A percentile compares a stretch with the other conserved stretches of the same genome.
phyloP scores from a whole-genome alignment of 2,113 vertebrate species.

The Sebastes fasciatus region DNA sequence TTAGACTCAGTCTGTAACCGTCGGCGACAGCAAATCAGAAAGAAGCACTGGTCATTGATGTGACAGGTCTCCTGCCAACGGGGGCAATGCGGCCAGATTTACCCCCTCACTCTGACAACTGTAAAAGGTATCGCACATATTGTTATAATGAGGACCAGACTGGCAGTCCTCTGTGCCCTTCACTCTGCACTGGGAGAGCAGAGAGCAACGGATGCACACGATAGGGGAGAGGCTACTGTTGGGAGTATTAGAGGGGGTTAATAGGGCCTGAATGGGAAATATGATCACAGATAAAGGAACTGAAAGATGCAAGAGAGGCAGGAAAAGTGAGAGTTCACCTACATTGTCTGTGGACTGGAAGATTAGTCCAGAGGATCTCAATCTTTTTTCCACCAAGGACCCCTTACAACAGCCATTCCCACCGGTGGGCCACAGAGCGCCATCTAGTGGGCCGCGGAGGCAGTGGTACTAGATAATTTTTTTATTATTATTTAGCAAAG shows the following conservation, averaged over 20 bases:
- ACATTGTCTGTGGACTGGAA: background rate
- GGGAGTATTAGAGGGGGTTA: background rate
- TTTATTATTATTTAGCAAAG: no score
- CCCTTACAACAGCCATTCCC: no score
- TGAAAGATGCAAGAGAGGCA: background rate
- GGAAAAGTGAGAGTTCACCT: background rate
- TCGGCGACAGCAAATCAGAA: conserved; percentile 79
- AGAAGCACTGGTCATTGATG: conserved; percentile 78
- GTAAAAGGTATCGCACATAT: conserved; percentile 85
- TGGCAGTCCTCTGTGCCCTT: conserved; percentile 69
- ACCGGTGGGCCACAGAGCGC: no score
- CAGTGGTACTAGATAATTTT: no score
- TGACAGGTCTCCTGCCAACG: conserved; percentile 73
- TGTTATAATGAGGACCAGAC: conserved; percentile 82
- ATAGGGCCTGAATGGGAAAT: conserved; percentile 11
- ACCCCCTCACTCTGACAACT: conserved; percentile 80
- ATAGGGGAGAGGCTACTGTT: background rate
- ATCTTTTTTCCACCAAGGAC: no score
- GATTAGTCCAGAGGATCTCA: background rate
- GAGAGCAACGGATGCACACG: conserved; percentile 6
- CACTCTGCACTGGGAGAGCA: conserved; percentile 52
- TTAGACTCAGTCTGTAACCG: conserved; percentile 78
- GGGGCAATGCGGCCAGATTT: conserved; percentile 75
- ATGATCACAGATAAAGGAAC: conserved; percentile 7
- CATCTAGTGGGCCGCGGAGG: no score